phyloP scores from a whole-genome alignment of 2,113 vertebrate genomes.

The Scomber scombrus region DNA sequence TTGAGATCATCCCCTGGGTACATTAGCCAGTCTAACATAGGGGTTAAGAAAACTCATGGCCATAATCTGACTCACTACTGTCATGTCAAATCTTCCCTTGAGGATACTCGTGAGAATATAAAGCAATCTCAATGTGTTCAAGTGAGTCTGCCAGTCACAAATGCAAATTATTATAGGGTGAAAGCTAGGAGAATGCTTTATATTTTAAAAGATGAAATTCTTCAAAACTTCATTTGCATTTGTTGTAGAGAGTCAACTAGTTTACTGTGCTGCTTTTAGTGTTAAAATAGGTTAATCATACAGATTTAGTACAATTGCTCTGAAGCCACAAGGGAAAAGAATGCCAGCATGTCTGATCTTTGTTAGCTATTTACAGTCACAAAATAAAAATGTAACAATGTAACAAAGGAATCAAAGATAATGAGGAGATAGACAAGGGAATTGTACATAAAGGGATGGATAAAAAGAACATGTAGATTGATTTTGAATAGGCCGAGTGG shows the following conservation, averaged over 20 bases:
- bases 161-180: conserved; percentile 1
- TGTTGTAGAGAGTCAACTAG: conserved; percentile 27
- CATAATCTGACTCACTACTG: conserved; percentile 3
- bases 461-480: background rate
- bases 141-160: conserved; percentile 18
- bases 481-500: conserved; percentile 2
- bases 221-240: conserved; percentile 12
- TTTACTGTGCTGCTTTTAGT: conserved; percentile 29
- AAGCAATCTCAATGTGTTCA: conserved; percentile 14
- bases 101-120: conserved; percentile 16
- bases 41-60: conserved; percentile 10
- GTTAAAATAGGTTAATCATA: conserved; percentile 42
- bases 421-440: conserved; percentile 7
- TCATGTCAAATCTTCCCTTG: conserved; percentile 24
- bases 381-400: conserved; percentile 10
- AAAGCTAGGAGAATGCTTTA: conserved; percentile 9
- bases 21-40: background rate
- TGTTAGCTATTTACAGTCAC: conserved; percentile 24
- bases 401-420: background rate
- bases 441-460: background rate
- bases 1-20: conserved; percentile 1
- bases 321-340: conserved; percentile 10
- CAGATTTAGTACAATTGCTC: background rate
- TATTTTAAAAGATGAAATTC: conserved; percentile 14
- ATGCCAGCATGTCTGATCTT: background rate